Percentiles rank a stretch among this genome's conserved stretches.
These are phyloP conservation scores for Ceramica pisi DNA, from an alignment of 2,888 invertebrate species.

Conservation along the genomic window DNA sequence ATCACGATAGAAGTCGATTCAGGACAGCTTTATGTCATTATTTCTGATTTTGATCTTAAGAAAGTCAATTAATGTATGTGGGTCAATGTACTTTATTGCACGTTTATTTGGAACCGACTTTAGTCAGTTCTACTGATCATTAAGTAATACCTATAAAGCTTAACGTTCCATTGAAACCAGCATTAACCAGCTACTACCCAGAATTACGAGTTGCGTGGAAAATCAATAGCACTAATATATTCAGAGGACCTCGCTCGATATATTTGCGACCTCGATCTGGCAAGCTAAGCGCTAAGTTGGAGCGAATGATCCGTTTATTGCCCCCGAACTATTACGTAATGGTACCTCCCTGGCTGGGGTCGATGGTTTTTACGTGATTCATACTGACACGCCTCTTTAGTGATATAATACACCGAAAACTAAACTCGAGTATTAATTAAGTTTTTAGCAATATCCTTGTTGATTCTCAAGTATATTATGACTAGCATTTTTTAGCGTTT, in stretches of 20 bases:
- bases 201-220: conserved; percentile 30
- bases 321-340: conserved; percentile 53
- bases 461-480: no score
- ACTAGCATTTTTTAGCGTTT: no score
- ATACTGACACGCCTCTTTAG: conserved; percentile 19
- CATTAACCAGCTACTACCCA: conserved; percentile 14
- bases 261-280: conserved; percentile 47
- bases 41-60: no score
- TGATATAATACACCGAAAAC: not conserved
- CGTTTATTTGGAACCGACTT: no score
- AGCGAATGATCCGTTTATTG: conserved; percentile 51
- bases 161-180: conserved; percentile 21
- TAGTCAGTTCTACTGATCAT: conserved; percentile 2
- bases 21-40: no score
- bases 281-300: conserved; percentile 45
- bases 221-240: conserved; percentile 61
- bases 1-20: no score
- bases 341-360: conserved; percentile 7
- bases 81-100: no score
- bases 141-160: conserved; percentile 15
- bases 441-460: no score
- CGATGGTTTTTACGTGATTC: conserved; percentile 40
- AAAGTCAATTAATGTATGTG: no score
- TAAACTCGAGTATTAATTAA: not conserved
- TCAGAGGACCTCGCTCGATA: conserved; percentile 44